phyloP scores from a whole-genome alignment of 2,113 vertebrate species.

The Megaceryle maxima region DNA sequence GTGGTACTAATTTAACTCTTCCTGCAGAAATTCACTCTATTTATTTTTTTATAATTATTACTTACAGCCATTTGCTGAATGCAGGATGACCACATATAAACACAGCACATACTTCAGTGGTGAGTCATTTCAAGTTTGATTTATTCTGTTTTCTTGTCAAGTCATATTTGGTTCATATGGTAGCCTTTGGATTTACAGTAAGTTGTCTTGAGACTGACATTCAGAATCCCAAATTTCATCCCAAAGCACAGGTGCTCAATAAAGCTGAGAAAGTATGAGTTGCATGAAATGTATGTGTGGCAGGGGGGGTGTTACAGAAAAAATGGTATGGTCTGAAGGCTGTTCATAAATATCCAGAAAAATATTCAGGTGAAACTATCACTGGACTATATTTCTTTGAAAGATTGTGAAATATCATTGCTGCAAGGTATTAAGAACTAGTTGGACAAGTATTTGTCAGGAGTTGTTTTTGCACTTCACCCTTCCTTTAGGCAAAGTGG shows the following conservation, averaged over 20 bases:
- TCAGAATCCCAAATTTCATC: not conserved
- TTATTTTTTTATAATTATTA: not conserved
- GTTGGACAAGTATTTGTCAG: not conserved
- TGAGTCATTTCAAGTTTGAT: not conserved
- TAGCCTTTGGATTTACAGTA: not conserved
- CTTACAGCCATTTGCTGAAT: not conserved
- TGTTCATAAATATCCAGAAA: not conserved
- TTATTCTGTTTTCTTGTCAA: not conserved
- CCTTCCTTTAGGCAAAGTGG: not conserved
- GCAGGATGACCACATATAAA: not conserved
- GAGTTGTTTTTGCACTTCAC: constrained; percentile 25
- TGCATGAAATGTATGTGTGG: rapidly evolving
- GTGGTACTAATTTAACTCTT: not conserved
- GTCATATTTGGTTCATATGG: not conserved
- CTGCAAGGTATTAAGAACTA: not conserved
- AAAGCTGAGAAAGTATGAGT: not conserved
- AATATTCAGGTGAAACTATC: not conserved
- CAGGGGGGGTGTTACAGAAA: not conserved
- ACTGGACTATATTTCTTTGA: not conserved
- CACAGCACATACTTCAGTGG: not conserved
- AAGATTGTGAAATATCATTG: not conserved
- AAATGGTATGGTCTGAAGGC: not conserved
- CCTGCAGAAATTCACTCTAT: not conserved
- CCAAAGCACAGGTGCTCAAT: not conserved
- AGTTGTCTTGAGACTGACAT: not conserved